phyloP scores from a whole-genome alignment of 2,113 vertebrate genomes.

The Narcine bancroftii region DNA sequence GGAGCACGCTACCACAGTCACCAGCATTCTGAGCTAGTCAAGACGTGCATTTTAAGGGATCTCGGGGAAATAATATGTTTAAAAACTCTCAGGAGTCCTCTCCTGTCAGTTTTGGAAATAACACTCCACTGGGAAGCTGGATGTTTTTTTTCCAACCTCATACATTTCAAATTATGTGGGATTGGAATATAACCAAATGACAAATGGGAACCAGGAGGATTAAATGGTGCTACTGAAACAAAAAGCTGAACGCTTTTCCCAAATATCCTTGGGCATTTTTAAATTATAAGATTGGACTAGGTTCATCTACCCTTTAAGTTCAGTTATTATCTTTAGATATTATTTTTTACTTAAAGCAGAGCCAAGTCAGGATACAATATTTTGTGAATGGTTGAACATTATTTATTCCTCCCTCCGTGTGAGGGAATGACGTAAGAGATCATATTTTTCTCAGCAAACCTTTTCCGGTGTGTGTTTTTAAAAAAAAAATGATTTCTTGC shows the following conservation, averaged over 20 bases:
- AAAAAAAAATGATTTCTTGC: neutral
- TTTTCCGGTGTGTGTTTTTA: neutral
- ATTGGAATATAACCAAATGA: neutral
- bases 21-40: neutral
- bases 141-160: neutral
- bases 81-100: neutral
- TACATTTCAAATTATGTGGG: neutral
- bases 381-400: neutral
- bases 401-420: neutral
- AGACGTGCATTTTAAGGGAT: neutral
- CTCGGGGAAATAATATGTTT: no score
- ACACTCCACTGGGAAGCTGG: neutral
- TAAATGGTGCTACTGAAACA: neutral
- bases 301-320: neutral
- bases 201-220: neutral
- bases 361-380: neutral
- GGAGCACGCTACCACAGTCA: neutral
- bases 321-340: neutral
- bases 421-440: neutral
- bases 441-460: neutral
- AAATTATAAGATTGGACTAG: neutral
- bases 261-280: neutral
- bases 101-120: neutral
- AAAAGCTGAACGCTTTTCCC: neutral
- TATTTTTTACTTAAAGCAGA: neutral